These are phyloP conservation scores for Crypturellus undulatus DNA, from an alignment of 2,113 vertebrate species.

Conservation along the genomic window DNA sequence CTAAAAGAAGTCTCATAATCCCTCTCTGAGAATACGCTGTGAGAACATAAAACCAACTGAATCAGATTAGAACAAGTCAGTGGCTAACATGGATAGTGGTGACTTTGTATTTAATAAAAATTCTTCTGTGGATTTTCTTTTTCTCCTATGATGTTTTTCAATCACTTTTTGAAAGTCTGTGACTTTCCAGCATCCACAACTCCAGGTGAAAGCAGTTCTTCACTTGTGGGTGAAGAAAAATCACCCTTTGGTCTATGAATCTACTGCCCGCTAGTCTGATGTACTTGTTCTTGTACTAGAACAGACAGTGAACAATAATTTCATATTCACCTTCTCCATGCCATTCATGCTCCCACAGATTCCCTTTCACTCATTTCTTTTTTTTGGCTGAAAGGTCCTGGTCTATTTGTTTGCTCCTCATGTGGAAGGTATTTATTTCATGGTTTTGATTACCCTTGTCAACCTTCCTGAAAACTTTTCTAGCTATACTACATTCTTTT, in stretches of 20 bases:
- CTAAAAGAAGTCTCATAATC: slow-evolving; percentile 39
- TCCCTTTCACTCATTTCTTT: neutral
- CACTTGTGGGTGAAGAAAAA: neutral
- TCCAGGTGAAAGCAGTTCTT: neutral
- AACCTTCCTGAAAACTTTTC: neutral
- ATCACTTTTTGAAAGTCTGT: neutral
- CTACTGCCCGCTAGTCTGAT: neutral
- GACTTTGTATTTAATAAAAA: neutral
- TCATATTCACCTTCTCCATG: neutral
- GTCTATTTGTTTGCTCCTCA: neutral
- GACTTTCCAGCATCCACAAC: neutral
- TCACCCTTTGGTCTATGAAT: neutral
- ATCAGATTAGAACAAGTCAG: neutral
- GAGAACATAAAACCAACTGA: neutral
- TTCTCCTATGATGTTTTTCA: neutral
- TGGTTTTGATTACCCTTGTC: neutral
- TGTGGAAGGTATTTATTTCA: neutral
- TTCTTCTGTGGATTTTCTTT: neutral
- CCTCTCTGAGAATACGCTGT: neutral
- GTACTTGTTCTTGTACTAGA: neutral
- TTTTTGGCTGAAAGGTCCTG: neutral
- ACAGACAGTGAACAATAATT: slow-evolving; percentile 2
- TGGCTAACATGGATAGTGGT: neutral
- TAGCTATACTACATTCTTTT: neutral
- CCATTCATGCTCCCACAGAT: slow-evolving; percentile 33